Conservation (phyloP, 2,113 vertebrate genomes). For the Lutjanus erythropterus region DNA sequence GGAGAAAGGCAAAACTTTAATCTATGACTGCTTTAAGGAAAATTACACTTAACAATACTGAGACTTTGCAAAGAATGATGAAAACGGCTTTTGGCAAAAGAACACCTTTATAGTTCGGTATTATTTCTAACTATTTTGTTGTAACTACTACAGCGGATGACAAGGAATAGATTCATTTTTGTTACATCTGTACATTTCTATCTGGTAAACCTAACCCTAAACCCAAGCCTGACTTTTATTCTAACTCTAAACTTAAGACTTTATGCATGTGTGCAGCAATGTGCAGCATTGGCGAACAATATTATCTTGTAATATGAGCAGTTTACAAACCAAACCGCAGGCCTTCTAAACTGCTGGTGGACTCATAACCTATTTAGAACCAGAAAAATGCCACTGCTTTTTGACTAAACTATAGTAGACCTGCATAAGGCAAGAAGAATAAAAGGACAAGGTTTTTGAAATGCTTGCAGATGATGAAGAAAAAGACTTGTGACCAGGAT, state of each 20-base stretch:
- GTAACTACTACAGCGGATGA: background rate
- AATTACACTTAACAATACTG: conserved; percentile 29
- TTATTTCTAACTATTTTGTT: conserved; percentile 3
- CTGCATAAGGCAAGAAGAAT: too few relatives aligned
- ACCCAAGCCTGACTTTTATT: too few relatives aligned
- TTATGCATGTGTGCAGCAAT: background rate
- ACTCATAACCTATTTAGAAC: background rate
- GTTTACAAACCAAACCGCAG: background rate
- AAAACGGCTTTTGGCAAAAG: conserved; percentile 14
- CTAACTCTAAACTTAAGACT: background rate
- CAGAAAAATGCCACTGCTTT: background rate
- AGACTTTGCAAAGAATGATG: conserved; percentile 5
- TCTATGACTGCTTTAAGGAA: conserved; percentile 39
- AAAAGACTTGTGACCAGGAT: too few relatives aligned
- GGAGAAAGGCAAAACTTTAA: conserved; percentile 37
- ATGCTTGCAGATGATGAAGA: background rate
- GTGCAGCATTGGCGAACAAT: background rate
- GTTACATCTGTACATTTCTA: background rate
- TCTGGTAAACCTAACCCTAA: background rate
- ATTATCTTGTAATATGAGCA: background rate
- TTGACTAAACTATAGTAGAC: background rate
- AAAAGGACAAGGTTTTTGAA: background rate
- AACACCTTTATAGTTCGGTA: background rate
- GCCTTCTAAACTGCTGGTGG: background rate
- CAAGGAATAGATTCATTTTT: background rate